Evolutionary conservation across 2,113 vertebrate species (phyloP), one percentile per base, ranked within the genome.

Genomic region (Salvelinus namaycush): DNA sequence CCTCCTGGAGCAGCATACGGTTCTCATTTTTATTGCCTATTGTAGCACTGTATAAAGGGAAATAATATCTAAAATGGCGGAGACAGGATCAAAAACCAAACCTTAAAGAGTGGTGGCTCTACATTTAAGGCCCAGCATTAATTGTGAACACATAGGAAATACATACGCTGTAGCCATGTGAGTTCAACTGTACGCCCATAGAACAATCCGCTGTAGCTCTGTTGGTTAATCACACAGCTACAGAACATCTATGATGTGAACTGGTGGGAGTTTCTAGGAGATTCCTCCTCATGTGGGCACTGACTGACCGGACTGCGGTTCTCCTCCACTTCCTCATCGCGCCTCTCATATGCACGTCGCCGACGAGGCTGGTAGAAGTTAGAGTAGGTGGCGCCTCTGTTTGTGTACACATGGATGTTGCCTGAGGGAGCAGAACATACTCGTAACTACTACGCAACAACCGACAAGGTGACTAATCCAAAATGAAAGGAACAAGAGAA

Each of bases 351-450:
- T 29, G 88, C 79, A 12, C 93, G 92, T 16, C 93, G 92, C 22
- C 92, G 92, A 20, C 93, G 93, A 51, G 91, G 92, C 88, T 94
- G 93, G 81, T 94, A 95, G 84, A 92, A 92, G 87, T 95, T 91
- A 51, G 93, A 86, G 86, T 94, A 95, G 75, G 93, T 87, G 81
- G 93, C 90, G 66, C 93, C 93, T 84, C 91, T 88, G 86, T 94
- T 94, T 69, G 93, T 94, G 86, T 95, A 95, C 68, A 94, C 91
- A 2, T 94, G 94, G 79, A 95, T 89, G 44, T 95, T 95, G 81
- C 94, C 94, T 95, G 86, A 1, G 51, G 24, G 74, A 34, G 85
- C 1, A 67, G 39, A 29, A 51, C 34, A n/a, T 8, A 72, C 24
- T 49, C 44, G 14, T 24, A 24, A n/a, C 59, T 54, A 34, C 62